Conservation (phyloP, 2,797 vertebrate genomes). For the Manis crassicaudata region DNA sequence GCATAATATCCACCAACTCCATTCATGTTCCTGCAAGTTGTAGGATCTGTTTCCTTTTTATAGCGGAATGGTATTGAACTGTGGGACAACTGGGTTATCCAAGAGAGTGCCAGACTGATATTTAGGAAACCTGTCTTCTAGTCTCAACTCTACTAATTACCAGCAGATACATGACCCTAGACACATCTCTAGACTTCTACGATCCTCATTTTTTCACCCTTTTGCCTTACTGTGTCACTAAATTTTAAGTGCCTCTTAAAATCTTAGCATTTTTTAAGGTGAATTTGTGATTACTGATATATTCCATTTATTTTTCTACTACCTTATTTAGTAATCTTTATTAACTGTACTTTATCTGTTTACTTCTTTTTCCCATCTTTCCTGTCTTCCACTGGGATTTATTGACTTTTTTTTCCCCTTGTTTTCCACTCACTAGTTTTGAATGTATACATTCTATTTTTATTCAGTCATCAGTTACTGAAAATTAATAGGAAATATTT, state of each 20-base stretch:
- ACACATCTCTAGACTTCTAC: neutral
- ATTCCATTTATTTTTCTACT: neutral
- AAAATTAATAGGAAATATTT: neutral
- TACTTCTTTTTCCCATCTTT: neutral
- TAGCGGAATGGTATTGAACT: too few relatives aligned
- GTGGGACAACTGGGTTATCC: neutral
- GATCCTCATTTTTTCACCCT: neutral
- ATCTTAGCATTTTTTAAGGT: neutral
- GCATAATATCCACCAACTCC: too few relatives aligned
- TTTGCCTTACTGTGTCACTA: neutral
- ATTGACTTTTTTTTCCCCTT: neutral
- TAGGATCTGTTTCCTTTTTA: too few relatives aligned
- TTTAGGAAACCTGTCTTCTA: neutral
- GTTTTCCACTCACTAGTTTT: neutral
- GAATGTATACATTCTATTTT: neutral
- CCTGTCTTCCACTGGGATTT: neutral
- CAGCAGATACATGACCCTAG: neutral
- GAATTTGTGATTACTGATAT: neutral
- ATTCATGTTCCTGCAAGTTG: too few relatives aligned
- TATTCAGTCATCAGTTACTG: neutral
- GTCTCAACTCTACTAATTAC: neutral
- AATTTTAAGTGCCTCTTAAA: neutral
- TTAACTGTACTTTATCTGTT: neutral
- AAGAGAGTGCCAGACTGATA: neutral
- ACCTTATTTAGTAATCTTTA: neutral